These are phyloP conservation scores for Takifugu bimaculatus DNA, from an alignment of 2,113 vertebrate species.

Conservation along the genomic window DNA sequence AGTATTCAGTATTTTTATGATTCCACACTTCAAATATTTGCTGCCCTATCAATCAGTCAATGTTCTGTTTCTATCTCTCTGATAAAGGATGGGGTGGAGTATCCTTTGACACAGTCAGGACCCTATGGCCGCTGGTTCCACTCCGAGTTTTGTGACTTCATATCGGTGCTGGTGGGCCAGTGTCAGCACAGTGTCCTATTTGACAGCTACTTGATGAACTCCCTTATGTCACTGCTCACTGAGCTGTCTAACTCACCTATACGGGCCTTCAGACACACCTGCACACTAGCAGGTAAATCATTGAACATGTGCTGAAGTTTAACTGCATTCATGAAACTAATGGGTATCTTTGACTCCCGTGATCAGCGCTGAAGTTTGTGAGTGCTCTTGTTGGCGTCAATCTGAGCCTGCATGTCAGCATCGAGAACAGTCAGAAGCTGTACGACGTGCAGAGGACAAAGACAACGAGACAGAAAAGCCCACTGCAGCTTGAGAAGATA, in stretches of 20 bases:
- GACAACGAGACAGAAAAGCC: conserved; percentile 64
- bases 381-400: conserved; percentile 77
- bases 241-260: conserved; percentile 83
- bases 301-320: rapidly evolving
- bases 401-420: conserved; percentile 76
- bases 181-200: conserved; percentile 84
- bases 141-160: conserved; percentile 86
- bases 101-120: conserved; percentile 82
- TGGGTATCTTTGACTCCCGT: not conserved
- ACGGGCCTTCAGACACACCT: conserved; percentile 89
- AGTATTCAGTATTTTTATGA: conserved; percentile 19
- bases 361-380: conserved; percentile 83
- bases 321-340: not conserved
- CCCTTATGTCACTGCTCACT: conserved; percentile 82
- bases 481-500: conserved; percentile 75
- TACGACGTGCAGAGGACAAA: conserved; percentile 78
- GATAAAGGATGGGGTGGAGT: conserved; percentile 80
- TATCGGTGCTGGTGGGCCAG: conserved; percentile 81
- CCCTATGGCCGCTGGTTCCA: conserved; percentile 86
- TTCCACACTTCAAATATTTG: not conserved
- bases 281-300: conserved; percentile 84
- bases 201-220: conserved; percentile 84
- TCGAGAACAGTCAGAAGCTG: conserved; percentile 80
- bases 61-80: not conserved
- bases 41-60: not conserved